Evolutionary conservation across 2,113 vertebrate species (phyloP), one percentile per base, ranked within the genome.

Genomic region (Ceyx margarethae): DNA sequence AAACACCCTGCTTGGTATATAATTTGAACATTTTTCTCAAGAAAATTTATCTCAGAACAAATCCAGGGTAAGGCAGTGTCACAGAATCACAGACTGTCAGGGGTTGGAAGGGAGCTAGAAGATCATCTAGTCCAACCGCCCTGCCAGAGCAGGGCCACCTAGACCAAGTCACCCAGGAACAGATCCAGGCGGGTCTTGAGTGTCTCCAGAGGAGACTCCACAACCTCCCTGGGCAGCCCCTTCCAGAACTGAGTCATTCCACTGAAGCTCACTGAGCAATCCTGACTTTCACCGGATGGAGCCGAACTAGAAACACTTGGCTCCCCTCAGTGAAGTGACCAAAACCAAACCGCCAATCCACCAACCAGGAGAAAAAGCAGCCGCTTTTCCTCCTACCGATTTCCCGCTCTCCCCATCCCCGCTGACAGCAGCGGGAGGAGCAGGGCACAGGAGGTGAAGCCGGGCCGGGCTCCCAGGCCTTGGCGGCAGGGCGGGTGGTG

Each of bases 401-500:
- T 25, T 56, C 8, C 5, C 22, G 9, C 1, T 0, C 20, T 25
- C 16, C 37, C 23, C 65, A 23, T 20, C 31, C 37, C 13, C 51
- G 31, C 56, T 46, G 7, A 10, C 25, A 22, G 37, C 1, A 7
- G n/a, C 9, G 5, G 43, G 22, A 62, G 74, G 53, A 69, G 21
- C 11, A 18, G 18, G 37, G 51, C 25, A 61, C 64, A 46, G 21
- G 57, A 66, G 72, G 4, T 2, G 66, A 20, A 62, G 50, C 9
- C 15, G 40, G 68, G 31, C 66, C n/a, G 22, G 53, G 53, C 22
- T 3, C 45, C 3, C 7, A 31, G 78, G 22, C n/a, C 33, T 21
- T 1, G 43, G 28, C 5, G 20, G 45, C 2, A 21, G 5, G 1
- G 74, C 53, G 6, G n/a, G 12, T 1, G 5, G 65, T 35, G 1